Percentiles rank a stretch among this genome's conserved stretches.
Evolutionary conservation across 2,888 invertebrate species (phyloP).

Genomic region (Diarsia mendica): DNA sequence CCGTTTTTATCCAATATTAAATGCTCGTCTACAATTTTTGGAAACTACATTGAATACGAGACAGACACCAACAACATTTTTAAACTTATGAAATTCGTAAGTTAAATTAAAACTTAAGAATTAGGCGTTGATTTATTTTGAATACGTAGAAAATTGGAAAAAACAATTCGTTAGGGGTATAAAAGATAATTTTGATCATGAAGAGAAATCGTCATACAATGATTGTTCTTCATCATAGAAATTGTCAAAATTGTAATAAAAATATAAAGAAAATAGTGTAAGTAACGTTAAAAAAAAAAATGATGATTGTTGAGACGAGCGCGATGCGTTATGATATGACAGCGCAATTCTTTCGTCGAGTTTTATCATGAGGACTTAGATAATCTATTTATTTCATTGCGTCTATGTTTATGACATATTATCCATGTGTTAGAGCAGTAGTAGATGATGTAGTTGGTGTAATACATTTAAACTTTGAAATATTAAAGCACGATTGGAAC

Average conservation of each 20-base stretch:
- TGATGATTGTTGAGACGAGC: constrained; percentile 55
- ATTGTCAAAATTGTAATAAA: constrained; percentile 54
- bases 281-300: constrained; percentile 52
- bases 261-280: constrained; percentile 53
- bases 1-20: constrained; percentile 63
- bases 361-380: constrained; percentile 70
- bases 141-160: constrained; percentile 67
- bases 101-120: constrained; percentile 70
- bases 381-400: constrained; percentile 63
- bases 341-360: constrained; percentile 59
- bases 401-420: constrained; percentile 70
- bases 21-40: constrained; percentile 66
- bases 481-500: constrained; percentile 66
- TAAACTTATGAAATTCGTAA: constrained; percentile 73
- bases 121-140: constrained; percentile 75
- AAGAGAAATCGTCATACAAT: constrained; percentile 31
- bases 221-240: constrained; percentile 1
- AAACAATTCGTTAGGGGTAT: constrained; percentile 70
- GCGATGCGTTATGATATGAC: constrained; percentile 41
- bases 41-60: constrained; percentile 61
- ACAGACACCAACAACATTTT: constrained; percentile 66
- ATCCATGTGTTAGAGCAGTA: constrained; percentile 73
- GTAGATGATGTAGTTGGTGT: constrained; percentile 72
- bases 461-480: constrained; percentile 66
- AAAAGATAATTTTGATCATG: constrained; percentile 64